Conservation (phyloP, 2,888 invertebrate genomes). For the Diloba caeruleocephala region DNA sequence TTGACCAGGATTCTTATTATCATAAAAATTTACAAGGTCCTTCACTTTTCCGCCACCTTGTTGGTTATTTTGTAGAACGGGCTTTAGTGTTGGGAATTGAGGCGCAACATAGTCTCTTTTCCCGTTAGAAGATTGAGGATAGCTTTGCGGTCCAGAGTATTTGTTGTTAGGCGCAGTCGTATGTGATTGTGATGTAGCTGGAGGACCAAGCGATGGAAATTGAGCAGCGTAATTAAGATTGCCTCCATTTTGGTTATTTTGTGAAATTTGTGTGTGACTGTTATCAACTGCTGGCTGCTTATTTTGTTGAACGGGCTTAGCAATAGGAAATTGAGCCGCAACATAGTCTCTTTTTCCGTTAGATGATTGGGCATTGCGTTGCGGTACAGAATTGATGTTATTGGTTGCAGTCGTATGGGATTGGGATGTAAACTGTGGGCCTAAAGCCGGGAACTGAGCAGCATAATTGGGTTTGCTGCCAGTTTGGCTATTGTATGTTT, state of each 20-base stretch:
- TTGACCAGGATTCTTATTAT: conserved; percentile 63
- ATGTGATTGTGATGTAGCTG: conserved; percentile 24
- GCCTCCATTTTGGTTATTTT: conserved; percentile 46
- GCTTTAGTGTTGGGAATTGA: conserved; percentile 55
- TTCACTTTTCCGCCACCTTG: conserved; percentile 73
- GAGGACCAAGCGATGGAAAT: conserved; percentile 58
- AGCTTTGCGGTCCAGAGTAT: conserved; percentile 24
- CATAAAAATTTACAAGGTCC: conserved; percentile 80
- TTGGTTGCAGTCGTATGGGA: conserved; percentile 24
- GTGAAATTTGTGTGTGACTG: conserved; percentile 24
- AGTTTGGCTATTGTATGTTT: conserved; percentile 34
- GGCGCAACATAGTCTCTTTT: conserved; percentile 72
- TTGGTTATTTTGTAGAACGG: conserved; percentile 56
- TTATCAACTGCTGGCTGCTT: conserved; percentile 42
- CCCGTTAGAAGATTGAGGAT: conserved; percentile 44
- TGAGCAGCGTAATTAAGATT: conserved; percentile 77
- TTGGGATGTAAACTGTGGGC: conserved; percentile 38
- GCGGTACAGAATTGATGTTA: conserved; percentile 27
- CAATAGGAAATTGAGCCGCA: conserved; percentile 50
- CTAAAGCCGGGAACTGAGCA: conserved; percentile 53
- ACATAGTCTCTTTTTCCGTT: conserved; percentile 57
- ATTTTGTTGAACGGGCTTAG: conserved; percentile 42
- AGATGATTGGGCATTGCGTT: conserved; percentile 26
- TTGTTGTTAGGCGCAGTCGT: conserved; percentile 1
- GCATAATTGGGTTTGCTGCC: conserved; percentile 50